phyloP scores from a whole-genome alignment of 2,797 vertebrate species.

The Gymnothorax javanicus region DNA sequence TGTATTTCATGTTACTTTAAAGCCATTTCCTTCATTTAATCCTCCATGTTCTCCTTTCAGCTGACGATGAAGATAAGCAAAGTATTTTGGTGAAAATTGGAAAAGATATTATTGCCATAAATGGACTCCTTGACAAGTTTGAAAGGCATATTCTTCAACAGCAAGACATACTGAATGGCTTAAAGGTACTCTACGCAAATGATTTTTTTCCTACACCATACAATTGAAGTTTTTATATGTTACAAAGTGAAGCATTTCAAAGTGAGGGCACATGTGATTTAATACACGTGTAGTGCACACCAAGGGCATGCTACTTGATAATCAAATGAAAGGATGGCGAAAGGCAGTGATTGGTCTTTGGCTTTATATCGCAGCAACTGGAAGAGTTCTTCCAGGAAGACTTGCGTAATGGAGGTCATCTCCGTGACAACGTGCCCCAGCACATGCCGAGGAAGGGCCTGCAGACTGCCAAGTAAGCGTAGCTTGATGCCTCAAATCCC shows the following conservation, averaged over 20 bases:
- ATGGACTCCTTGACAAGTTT: constrained; percentile 50
- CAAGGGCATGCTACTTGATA: too few relatives aligned
- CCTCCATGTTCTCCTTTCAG: constrained; percentile 33
- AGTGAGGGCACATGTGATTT: too few relatives aligned
- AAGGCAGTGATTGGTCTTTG: background rate
- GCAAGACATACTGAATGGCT: constrained; percentile 9
- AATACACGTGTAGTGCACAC: too few relatives aligned
- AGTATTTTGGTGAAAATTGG: constrained; percentile 48
- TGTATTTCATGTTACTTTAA: background rate
- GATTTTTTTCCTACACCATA: background rate
- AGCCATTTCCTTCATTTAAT: background rate
- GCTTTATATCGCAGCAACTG: constrained; percentile 59
- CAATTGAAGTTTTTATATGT: background rate
- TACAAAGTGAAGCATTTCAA: background rate
- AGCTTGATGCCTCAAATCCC: too few relatives aligned
- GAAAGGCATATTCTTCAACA: constrained; percentile 37
- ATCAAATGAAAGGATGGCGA: background rate
- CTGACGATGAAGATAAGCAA: constrained; percentile 52
- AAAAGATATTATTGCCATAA: constrained; percentile 47
- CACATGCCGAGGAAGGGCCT: constrained; percentile 64
- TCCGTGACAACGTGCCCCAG: constrained; percentile 66
- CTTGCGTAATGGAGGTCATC: constrained; percentile 56
- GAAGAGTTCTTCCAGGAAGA: constrained; percentile 57
- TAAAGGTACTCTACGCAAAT: constrained; percentile 20
- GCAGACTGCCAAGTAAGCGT: constrained; percentile 48